phyloP scores from a whole-genome alignment of 2,888 invertebrate genomes.

The Orthosia cruda region DNA sequence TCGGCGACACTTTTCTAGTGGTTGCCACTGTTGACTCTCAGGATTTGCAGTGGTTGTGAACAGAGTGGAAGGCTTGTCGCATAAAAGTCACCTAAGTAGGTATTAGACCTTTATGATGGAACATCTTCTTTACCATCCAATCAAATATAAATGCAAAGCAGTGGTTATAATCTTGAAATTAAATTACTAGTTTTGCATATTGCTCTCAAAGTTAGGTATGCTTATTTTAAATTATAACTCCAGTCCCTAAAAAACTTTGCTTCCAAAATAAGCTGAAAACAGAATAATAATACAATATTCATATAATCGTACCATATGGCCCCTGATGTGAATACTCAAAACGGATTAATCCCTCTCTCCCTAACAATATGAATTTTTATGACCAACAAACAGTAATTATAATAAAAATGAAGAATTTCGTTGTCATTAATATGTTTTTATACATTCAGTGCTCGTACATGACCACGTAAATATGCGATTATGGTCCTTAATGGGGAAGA shows the following conservation, averaged over 20 bases:
- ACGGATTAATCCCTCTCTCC: neutral
- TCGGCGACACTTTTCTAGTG: too few species aligned
- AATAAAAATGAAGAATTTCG: slow-evolving; percentile 65
- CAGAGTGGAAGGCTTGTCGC: too few species aligned
- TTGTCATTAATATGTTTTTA: slow-evolving; percentile 58
- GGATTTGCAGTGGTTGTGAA: too few species aligned
- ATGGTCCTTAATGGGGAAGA: slow-evolving; percentile 26
- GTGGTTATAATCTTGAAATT: too few species aligned
- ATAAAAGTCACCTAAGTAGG: too few species aligned
- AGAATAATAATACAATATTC: slow-evolving; percentile 19
- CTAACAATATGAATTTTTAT: slow-evolving; percentile 66
- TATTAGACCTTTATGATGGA: too few species aligned
- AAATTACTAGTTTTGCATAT: too few species aligned
- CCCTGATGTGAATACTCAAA: slow-evolving; percentile 57
- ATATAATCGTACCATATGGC: slow-evolving; percentile 35
- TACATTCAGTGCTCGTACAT: slow-evolving; percentile 33
- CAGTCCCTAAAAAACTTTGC: neutral
- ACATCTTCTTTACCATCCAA: too few species aligned
- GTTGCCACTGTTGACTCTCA: too few species aligned
- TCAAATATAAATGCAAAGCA: too few species aligned
- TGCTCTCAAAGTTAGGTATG: too few species aligned
- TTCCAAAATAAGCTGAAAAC: slow-evolving; percentile 11
- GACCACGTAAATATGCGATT: slow-evolving; percentile 40
- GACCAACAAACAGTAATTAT: slow-evolving; percentile 64
- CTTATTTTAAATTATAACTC: neutral